Percentiles rank a stretch among this genome's conserved stretches.
phyloP scores from a whole-genome alignment of 2,797 vertebrate genomes.

The Carcharodon carcharias region DNA sequence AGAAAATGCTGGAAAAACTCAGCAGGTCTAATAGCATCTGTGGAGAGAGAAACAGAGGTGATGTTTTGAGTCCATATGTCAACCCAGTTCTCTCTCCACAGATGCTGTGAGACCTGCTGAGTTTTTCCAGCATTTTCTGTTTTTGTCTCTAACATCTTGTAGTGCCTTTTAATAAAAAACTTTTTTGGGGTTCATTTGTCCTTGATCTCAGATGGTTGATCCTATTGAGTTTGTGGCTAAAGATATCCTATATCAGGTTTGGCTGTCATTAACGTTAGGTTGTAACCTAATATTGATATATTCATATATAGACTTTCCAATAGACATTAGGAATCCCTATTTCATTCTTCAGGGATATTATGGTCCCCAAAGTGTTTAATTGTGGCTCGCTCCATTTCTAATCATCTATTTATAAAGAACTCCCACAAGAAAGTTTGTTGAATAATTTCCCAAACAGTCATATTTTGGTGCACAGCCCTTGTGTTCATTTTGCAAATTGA shows the following conservation, averaged over 20 bases:
- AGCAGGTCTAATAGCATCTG: too few species aligned
- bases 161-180: not conserved
- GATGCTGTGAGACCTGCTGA: too few species aligned
- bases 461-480: not conserved
- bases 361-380: not conserved
- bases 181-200: not conserved
- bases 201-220: not conserved
- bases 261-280: not conserved
- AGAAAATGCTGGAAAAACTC: too few species aligned
- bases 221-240: not conserved
- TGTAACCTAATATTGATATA: not conserved
- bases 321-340: not conserved
- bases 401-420: not conserved
- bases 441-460: not conserved
- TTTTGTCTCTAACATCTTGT: not conserved
- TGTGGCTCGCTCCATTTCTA: not conserved
- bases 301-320: not conserved
- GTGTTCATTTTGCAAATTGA: not conserved
- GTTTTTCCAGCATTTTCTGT: too few species aligned
- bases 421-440: not conserved
- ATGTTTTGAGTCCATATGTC: too few species aligned
- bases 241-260: not conserved
- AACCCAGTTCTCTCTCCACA: too few species aligned
- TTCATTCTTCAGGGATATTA: not conserved
- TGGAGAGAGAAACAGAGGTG: too few species aligned